Evolutionary conservation across 2,888 invertebrate species (phyloP).

Genomic region (Epinotia ramella): DNA sequence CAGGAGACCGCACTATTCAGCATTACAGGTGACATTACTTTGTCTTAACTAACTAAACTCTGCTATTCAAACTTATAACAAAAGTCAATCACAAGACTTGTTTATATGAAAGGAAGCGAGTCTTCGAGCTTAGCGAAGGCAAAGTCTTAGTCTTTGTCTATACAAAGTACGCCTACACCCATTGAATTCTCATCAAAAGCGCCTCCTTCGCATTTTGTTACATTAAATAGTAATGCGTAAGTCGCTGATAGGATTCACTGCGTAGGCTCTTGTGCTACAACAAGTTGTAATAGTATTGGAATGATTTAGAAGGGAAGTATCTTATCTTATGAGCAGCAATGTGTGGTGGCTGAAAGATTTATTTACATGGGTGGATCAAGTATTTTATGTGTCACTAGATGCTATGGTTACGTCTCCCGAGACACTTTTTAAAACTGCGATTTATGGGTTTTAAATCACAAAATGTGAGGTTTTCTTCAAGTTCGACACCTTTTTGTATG

Average conservation of each 20-base stretch:
- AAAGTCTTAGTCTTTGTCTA: background rate
- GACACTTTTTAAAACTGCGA: no score
- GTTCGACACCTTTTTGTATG: no score
- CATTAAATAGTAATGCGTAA: conserved; percentile 19
- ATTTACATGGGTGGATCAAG: no score
- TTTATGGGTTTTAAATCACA: no score
- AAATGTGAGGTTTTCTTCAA: no score
- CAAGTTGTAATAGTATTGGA: conserved; percentile 8
- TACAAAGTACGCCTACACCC: conserved; percentile 14
- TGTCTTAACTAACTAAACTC: background rate
- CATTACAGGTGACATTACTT: background rate
- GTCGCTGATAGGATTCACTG: conserved; percentile 12
- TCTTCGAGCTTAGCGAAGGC: background rate
- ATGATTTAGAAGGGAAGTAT: no score
- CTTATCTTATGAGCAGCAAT: no score
- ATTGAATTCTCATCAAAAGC: conserved; percentile 24
- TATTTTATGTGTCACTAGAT: no score
- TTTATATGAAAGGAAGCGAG: conserved; percentile 20
- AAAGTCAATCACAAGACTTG: conserved; percentile 6
- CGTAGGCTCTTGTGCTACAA: conserved; percentile 32
- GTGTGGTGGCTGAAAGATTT: no score
- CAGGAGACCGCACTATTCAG: background rate
- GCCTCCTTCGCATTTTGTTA: conserved; percentile 31
- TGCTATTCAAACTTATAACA: background rate
- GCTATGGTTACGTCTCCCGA: no score